These are phyloP conservation scores for Maniola jurtina DNA, from an alignment of 1,140 invertebrate species.

Conservation along the genomic window DNA sequence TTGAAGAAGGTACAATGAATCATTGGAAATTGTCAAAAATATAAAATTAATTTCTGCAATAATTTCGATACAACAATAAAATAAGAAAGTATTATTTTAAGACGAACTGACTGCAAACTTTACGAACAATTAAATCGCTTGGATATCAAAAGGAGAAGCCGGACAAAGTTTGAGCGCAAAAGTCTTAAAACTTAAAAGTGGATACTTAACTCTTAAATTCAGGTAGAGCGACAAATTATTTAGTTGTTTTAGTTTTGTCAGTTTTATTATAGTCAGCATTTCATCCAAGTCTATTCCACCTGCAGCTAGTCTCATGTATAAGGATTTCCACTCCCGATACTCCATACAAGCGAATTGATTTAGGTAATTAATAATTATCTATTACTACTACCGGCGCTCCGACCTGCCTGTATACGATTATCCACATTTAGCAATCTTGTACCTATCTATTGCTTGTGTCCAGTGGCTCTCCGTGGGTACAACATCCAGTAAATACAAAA, in stretches of 20 bases:
- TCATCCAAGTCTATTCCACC: neutral
- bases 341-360: too few relatives aligned
- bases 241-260: constrained; percentile 8
- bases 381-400: too few relatives aligned
- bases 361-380: too few relatives aligned
- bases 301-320: too few relatives aligned
- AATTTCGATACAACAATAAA: neutral
- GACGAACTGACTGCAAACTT: constrained; percentile 47
- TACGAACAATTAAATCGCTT: constrained; percentile 53
- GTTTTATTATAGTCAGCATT: neutral
- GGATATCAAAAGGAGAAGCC: constrained; percentile 49
- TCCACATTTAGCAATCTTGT: too few relatives aligned
- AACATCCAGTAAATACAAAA: too few relatives aligned
- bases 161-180: constrained; percentile 43
- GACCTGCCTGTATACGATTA: too few relatives aligned
- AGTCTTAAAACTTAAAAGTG: constrained; percentile 49
- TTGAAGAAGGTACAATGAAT: too few relatives aligned
- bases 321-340: too few relatives aligned
- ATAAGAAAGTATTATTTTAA: constrained; percentile 47
- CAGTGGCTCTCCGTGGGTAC: too few relatives aligned
- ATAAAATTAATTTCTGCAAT: neutral
- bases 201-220: constrained; percentile 38
- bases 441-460: too few relatives aligned
- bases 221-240: constrained; percentile 27
- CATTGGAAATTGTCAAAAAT: neutral